Evolutionary conservation across 2,797 vertebrate genomes (phyloP), one percentile per base, ranked within the genome.

Genomic region (Tragelaphus eurycerus): DNA sequence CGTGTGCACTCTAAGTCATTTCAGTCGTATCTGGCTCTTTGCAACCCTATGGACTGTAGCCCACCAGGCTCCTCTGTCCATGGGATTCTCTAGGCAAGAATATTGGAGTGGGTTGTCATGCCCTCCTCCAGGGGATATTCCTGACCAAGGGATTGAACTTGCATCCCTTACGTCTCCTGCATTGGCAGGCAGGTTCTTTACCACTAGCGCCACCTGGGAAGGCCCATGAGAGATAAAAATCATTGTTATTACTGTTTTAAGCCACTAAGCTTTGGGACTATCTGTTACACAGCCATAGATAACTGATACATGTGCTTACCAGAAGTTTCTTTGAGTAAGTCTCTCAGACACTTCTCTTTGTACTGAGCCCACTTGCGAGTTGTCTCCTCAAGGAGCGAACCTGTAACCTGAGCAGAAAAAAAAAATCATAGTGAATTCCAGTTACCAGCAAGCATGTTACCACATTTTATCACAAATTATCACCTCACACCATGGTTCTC

Each of bases 291-390:
- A 83, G 82, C n/a, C 48, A 81, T 15, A 52, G 34, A 29, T 38
- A 59, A 81, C 43, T 23, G 38, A 79, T 2, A 11, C 13, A 92
- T 3, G 23, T 89, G 46, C 99, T 99, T 98, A 99, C 99, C 99
- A 89, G 98, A 97, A 48, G 92, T 92, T 57, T 92, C 93, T 78
- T 96, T 97, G 96, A 95, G 96, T 76, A 99, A 98, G 64, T 98
- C 99, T 97, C 93, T 99, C 96, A 99, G 98, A 97, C 99, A 99
- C 89, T 98, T 98, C 88, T 99, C 98, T 97, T 98, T 99, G 96
- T 99, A 99, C 84, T 99, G 98, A 6, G 98, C 98, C 98, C 99
- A 99, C 93, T 99, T 99, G 55, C 98, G 93, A 13, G 99, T 99
- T 86, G 99, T 98, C 98, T 99, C 99, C 94, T 99, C 98, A 46